Percentiles rank a stretch among this genome's conserved stretches.
These are phyloP conservation scores for Cydia fagiglandana DNA, from an alignment of 1,140 invertebrate species.

Conservation along the genomic window DNA sequence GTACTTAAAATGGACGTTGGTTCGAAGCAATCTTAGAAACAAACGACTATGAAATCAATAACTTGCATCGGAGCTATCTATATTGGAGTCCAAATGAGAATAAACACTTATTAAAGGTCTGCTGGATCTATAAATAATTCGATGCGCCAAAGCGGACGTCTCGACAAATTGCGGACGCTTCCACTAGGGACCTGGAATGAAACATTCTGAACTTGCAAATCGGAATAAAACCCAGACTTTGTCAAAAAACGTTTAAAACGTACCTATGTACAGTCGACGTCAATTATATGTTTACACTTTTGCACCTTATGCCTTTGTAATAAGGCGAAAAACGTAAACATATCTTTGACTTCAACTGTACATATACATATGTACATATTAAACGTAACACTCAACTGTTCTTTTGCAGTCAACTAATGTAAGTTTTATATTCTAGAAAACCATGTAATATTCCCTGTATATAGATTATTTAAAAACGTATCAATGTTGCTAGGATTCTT, in stretches of 20 bases:
- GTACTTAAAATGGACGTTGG: constrained; percentile 7
- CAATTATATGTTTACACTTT: too few relatives aligned
- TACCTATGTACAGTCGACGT: too few relatives aligned
- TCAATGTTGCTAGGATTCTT: too few relatives aligned
- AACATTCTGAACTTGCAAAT: not conserved
- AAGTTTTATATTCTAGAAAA: too few relatives aligned
- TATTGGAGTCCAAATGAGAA: constrained; percentile 26
- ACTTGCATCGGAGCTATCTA: constrained; percentile 24
- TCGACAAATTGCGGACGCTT: constrained; percentile 22
- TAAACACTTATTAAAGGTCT: constrained; percentile 33
- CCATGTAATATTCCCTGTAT: too few relatives aligned
- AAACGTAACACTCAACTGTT: not conserved
- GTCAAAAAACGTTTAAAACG: too few relatives aligned
- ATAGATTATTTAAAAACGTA: too few relatives aligned
- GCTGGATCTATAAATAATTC: constrained; percentile 32
- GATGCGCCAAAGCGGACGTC: constrained; percentile 28
- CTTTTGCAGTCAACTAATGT: too few relatives aligned
- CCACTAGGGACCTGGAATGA: constrained; percentile 1
- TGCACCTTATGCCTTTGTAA: too few relatives aligned
- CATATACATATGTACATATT: too few relatives aligned
- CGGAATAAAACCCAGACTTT: not conserved
- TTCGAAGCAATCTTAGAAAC: constrained; percentile 13
- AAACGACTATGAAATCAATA: constrained; percentile 32
- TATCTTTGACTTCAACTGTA: too few relatives aligned
- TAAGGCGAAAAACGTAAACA: too few relatives aligned